Percentiles rank a stretch among this genome's conserved stretches.
Conservation (phyloP, 2,113 vertebrate genomes). For the Cairina moschata region DNA sequence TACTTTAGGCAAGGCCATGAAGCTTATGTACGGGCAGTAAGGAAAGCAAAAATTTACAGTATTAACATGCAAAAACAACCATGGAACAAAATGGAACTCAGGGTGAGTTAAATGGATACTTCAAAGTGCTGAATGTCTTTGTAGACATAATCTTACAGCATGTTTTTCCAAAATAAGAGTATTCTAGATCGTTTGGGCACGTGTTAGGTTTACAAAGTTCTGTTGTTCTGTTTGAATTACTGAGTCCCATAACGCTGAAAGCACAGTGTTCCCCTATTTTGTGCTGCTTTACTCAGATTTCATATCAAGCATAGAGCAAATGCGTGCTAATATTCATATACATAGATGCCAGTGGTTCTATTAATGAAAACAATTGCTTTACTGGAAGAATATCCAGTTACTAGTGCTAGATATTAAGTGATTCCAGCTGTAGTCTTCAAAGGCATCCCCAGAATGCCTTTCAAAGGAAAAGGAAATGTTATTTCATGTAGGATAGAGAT, state of each 20-base stretch:
- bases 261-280: background rate
- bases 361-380: background rate
- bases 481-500: background rate
- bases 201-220: background rate
- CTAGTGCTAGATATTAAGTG: background rate
- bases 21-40: slow-evolving; percentile 95
- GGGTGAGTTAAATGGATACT: slow-evolving; percentile 78
- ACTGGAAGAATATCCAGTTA: background rate
- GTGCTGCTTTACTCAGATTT: background rate
- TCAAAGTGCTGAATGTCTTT: background rate
- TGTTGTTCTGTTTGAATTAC: background rate
- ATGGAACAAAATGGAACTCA: slow-evolving; percentile 98
- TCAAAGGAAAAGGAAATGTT: background rate
- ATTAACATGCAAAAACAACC: slow-evolving; percentile 97
- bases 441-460: background rate
- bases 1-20: slow-evolving; percentile 98
- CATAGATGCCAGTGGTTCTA: background rate
- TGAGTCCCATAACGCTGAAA: background rate
- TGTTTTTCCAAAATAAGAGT: background rate
- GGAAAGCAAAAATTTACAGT: slow-evolving; percentile 92
- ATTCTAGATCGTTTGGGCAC: background rate
- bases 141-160: background rate
- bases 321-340: background rate
- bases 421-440: background rate
- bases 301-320: background rate